Percentiles rank a stretch among this genome's conserved stretches.
These are phyloP conservation scores for Cylas formicarius DNA, from an alignment of 1,140 invertebrate species.

Conservation along the genomic window DNA sequence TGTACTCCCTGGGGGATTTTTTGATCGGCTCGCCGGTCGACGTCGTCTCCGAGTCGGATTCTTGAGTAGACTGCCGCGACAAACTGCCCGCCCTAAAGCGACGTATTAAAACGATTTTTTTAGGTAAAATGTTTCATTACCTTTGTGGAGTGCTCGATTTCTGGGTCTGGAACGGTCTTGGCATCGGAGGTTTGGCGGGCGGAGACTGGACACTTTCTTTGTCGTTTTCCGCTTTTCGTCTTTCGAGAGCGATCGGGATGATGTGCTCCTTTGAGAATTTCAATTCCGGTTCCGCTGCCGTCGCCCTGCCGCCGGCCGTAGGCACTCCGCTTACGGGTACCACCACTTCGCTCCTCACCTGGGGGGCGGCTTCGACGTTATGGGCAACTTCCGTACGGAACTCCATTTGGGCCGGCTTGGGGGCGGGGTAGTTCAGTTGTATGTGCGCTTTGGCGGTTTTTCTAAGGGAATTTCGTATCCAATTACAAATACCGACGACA, in stretches of 20 bases:
- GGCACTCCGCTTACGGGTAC: constrained; percentile 47
- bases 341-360: constrained; percentile 51
- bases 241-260: constrained; percentile 49
- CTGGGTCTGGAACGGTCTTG: constrained; percentile 39
- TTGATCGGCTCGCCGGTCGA: constrained; percentile 63
- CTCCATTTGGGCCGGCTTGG: constrained; percentile 44
- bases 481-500: too few species aligned
- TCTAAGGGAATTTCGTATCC: constrained; percentile 29
- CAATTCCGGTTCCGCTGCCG: constrained; percentile 43
- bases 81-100: constrained; percentile 39
- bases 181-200: constrained; percentile 45
- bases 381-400: constrained; percentile 55
- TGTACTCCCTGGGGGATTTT: constrained; percentile 81
- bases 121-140: constrained; percentile 16
- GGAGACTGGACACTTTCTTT: constrained; percentile 32
- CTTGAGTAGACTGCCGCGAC: constrained; percentile 60
- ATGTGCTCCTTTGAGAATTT: constrained; percentile 47
- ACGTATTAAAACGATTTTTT: constrained; percentile 4
- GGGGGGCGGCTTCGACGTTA: constrained; percentile 46
- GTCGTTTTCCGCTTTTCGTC: constrained; percentile 28
- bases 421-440: constrained; percentile 47
- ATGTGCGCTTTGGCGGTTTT: constrained; percentile 60
- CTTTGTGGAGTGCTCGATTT: constrained; percentile 35
- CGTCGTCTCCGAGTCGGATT: constrained; percentile 57
- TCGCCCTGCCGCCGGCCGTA: constrained; percentile 33